These are phyloP conservation scores for Phoeniculus purpureus DNA, from an alignment of 2,797 vertebrate genomes.

Conservation along the genomic window DNA sequence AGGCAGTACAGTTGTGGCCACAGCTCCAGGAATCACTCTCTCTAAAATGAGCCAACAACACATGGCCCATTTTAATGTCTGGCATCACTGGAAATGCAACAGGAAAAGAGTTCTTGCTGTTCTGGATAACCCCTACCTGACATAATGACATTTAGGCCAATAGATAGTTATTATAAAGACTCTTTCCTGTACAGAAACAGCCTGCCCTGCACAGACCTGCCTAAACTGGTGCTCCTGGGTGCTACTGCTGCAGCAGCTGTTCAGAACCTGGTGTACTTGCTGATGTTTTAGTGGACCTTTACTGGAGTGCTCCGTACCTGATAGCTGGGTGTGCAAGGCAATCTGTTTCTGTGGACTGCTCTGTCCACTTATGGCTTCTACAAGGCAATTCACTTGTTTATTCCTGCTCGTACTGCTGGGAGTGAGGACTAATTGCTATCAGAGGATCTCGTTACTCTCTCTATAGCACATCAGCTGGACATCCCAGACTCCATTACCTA, in stretches of 20 bases:
- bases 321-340: not conserved
- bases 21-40: not conserved
- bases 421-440: not conserved
- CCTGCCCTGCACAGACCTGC: not conserved
- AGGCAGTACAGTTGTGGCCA: not conserved
- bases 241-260: not conserved
- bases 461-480: not conserved
- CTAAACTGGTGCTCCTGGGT: not conserved
- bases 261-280: accelerated
- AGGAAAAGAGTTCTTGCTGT: not conserved
- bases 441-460: not conserved
- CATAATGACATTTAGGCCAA: not conserved
- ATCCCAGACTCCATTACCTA: not conserved
- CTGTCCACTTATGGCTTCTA: not conserved
- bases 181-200: not conserved
- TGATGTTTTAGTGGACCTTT: not conserved
- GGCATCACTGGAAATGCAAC: not conserved
- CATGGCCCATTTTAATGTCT: too few species aligned
- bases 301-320: not conserved
- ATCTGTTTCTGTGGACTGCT: not conserved
- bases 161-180: not conserved
- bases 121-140: not conserved
- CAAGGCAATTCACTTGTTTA: not conserved
- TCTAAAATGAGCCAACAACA: not conserved
- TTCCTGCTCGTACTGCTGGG: not conserved